phyloP scores from a whole-genome alignment of 2,888 invertebrate species.

The Onchidella celtica region DNA sequence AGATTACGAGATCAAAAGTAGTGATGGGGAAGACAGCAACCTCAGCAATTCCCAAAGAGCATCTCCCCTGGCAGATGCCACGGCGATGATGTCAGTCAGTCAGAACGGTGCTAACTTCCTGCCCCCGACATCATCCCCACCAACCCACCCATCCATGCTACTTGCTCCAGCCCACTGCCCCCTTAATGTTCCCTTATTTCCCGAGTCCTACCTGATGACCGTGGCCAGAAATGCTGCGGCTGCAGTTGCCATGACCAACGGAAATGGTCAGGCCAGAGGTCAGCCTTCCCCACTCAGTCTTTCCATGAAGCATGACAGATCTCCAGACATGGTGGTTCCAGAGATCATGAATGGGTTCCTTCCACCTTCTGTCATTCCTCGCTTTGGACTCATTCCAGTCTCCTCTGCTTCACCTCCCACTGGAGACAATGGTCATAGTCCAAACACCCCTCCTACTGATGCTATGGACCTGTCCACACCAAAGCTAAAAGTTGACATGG shows the following conservation, averaged over 20 bases:
- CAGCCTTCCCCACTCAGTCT: slow-evolving; percentile 52
- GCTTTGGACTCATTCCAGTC: slow-evolving; percentile 28
- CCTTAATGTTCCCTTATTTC: slow-evolving; percentile 55
- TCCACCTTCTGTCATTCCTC: slow-evolving; percentile 33
- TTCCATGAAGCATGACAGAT: slow-evolving; percentile 30
- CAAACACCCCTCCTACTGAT: slow-evolving; percentile 15
- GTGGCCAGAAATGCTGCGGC: slow-evolving; percentile 51
- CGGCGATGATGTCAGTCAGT: slow-evolving; percentile 29
- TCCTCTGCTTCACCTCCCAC: slow-evolving; percentile 19
- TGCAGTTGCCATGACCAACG: slow-evolving; percentile 29
- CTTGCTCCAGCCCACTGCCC: slow-evolving; percentile 47
- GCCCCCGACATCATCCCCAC: slow-evolving; percentile 26
- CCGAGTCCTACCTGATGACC: slow-evolving; percentile 53
- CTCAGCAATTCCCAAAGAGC: slow-evolving; percentile 8
- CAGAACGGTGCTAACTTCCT: slow-evolving; percentile 47
- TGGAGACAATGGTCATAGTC: slow-evolving; percentile 22
- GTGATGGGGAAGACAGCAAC: slow-evolving; percentile 47
- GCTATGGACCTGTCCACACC: slow-evolving; percentile 47
- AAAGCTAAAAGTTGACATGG: slow-evolving; percentile 15
- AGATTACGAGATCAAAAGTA: slow-evolving; percentile 47
- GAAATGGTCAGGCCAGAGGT: slow-evolving; percentile 16
- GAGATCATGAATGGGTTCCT: slow-evolving; percentile 37
- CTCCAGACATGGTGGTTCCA: slow-evolving; percentile 34
- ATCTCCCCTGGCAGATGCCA: slow-evolving; percentile 48
- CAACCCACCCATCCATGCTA: slow-evolving; percentile 13